Conservation (phyloP, 1,140 invertebrate genomes). For the Sycophaga agraensis region DNA sequence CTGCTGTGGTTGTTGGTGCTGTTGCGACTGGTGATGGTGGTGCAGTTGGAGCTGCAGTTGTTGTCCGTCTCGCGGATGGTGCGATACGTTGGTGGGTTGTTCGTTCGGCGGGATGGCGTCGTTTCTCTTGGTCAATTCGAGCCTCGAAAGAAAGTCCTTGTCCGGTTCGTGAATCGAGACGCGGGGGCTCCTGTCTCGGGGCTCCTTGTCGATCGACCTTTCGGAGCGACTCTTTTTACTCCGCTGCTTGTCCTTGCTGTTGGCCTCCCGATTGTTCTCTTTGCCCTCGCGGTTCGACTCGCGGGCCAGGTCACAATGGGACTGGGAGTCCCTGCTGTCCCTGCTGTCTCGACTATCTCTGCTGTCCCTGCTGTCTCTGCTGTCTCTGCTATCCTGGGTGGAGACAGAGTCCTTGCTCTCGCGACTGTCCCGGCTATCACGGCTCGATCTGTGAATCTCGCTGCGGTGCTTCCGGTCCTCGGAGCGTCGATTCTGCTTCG, state of each 20-base stretch:
- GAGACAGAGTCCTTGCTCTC: constrained; percentile 46
- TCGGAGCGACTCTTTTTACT: constrained; percentile 44
- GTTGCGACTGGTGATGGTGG: constrained; percentile 38
- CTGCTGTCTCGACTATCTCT: constrained; percentile 41
- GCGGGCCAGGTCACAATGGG: constrained; percentile 34
- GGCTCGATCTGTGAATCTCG: constrained; percentile 49
- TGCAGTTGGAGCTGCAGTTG: constrained; percentile 39
- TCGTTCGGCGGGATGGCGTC: constrained; percentile 43
- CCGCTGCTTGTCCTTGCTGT: constrained; percentile 48
- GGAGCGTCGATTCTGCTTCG: constrained; percentile 50
- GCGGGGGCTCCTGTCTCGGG: constrained; percentile 50
- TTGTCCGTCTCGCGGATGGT: constrained; percentile 42
- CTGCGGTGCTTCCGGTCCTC: constrained; percentile 55
- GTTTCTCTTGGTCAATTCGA: constrained; percentile 58
- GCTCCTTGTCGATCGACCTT: constrained; percentile 44
- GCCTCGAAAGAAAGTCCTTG: constrained; percentile 66
- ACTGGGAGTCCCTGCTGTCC: constrained; percentile 36
- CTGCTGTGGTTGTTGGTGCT: constrained; percentile 33
- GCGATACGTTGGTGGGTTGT: constrained; percentile 33
- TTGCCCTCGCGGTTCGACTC: constrained; percentile 48
- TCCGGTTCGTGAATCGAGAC: constrained; percentile 56
- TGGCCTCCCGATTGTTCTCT: constrained; percentile 45
- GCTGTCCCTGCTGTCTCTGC: constrained; percentile 48
- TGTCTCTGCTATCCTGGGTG: constrained; percentile 46
- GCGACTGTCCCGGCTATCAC: constrained; percentile 50